phyloP scores from a whole-genome alignment of 2,797 vertebrate genomes.

The Paratrypauchen microcephalus region DNA sequence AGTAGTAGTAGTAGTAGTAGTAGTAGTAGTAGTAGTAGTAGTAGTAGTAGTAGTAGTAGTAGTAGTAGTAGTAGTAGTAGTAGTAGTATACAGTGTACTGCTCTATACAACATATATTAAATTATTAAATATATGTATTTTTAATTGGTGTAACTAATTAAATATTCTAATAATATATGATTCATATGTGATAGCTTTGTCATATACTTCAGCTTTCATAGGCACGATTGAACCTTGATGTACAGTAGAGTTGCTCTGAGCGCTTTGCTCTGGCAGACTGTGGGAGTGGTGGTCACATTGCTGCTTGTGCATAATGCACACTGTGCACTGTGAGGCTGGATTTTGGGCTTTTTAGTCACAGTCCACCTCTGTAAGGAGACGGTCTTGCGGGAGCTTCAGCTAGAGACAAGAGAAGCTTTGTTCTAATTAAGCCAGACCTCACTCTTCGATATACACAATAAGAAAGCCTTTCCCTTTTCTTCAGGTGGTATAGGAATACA shows the following conservation, averaged over 20 bases:
- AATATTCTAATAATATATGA: too few relatives aligned
- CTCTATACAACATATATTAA: too few relatives aligned
- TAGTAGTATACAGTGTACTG: too few relatives aligned
- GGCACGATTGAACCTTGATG: not conserved
- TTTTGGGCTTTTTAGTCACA: slow-evolving; percentile 41
- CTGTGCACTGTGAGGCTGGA: slow-evolving; percentile 8
- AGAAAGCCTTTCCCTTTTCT: slow-evolving; percentile 34
- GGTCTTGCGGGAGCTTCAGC: slow-evolving; percentile 36
- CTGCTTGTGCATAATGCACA: slow-evolving; percentile 27
- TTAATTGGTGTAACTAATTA: too few relatives aligned
- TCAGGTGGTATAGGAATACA: slow-evolving; percentile 27
- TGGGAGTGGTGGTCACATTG: slow-evolving; percentile 13
- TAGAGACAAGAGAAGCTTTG: slow-evolving; percentile 46
- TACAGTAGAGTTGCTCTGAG: not conserved
- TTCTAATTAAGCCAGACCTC: slow-evolving; percentile 48
- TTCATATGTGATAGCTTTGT: not conserved
- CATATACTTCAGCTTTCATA: not conserved
- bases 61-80: too few relatives aligned
- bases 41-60: too few relatives aligned
- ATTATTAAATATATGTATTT: too few relatives aligned
- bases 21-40: too few relatives aligned
- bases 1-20: too few relatives aligned
- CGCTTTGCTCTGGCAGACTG: not conserved
- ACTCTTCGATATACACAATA: slow-evolving; percentile 27
- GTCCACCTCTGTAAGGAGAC: slow-evolving; percentile 35